Evolutionary conservation across 2,888 invertebrate species (phyloP).

Genomic region (Sisyra terminalis): DNA sequence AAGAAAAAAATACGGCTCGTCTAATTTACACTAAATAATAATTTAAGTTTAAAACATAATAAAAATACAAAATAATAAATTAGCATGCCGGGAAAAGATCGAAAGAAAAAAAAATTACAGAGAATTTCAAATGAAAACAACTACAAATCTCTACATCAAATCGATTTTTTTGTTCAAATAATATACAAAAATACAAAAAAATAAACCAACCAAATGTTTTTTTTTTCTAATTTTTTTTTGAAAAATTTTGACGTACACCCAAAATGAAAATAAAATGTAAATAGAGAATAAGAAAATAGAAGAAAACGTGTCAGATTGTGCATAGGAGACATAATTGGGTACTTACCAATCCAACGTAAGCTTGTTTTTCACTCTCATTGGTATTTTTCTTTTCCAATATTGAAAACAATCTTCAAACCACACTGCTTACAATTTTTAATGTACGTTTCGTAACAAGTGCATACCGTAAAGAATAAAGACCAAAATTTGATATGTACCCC

Average conservation of each 20-base stretch:
- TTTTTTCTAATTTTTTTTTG: too few relatives aligned
- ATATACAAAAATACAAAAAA: conserved; percentile 9
- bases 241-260: background rate
- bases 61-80: too few relatives aligned
- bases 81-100: conserved; percentile 41
- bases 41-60: conserved; percentile 14
- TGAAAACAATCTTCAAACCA: conserved; percentile 14
- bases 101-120: conserved; percentile 21
- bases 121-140: conserved; percentile 9
- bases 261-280: background rate
- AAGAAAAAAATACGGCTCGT: conserved; percentile 11
- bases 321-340: background rate
- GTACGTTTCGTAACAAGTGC: conserved; percentile 13
- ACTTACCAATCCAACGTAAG: too few relatives aligned
- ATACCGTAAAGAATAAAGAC: conserved; percentile 16
- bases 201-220: conserved; percentile 10
- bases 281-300: background rate
- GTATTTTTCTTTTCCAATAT: conserved; percentile 7
- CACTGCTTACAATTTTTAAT: conserved; percentile 11
- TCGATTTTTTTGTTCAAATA: conserved; percentile 4
- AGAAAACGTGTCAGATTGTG: background rate
- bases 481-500: too few relatives aligned
- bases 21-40: conserved; percentile 8
- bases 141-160: conserved; percentile 3
- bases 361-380: too few relatives aligned